Evolutionary conservation across 2,113 vertebrate genomes (phyloP).

Genomic region (Spea multiplicata): DNA sequence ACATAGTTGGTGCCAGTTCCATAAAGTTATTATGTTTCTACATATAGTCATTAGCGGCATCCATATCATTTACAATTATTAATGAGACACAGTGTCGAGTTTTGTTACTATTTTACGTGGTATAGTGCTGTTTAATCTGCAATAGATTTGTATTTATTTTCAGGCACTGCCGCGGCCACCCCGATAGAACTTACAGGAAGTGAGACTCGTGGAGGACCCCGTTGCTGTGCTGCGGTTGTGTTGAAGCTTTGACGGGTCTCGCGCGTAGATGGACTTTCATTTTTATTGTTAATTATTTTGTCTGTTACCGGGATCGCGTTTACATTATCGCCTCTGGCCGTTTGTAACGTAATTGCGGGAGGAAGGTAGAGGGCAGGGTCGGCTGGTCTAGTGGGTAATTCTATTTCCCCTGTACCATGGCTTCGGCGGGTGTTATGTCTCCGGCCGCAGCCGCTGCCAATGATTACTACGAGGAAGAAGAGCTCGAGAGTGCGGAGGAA

Average conservation of each 20-base stretch:
- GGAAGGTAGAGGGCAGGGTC: neutral
- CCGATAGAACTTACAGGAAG: neutral
- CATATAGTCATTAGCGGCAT: too few species aligned
- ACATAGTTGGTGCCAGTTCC: too few species aligned
- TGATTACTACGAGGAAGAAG: slow-evolving; percentile 92
- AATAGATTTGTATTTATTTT: neutral
- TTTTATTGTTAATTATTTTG: too few species aligned
- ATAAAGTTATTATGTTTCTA: too few species aligned
- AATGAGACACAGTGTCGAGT: too few species aligned
- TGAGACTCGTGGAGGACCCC: slow-evolving; percentile 14
- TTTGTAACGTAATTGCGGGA: neutral
- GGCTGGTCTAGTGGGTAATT: neutral
- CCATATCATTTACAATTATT: too few species aligned
- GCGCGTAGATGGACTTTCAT: too few species aligned
- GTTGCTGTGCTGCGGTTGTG: slow-evolving; percentile 44
- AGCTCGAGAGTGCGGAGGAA: slow-evolving; percentile 88
- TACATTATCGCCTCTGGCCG: too few species aligned
- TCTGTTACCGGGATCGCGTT: too few species aligned
- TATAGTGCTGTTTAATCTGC: too few species aligned
- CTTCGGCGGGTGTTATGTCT: slow-evolving; percentile 78
- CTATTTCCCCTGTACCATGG: slow-evolving; percentile 61
- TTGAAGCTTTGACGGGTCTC: neutral
- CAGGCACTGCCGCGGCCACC: neutral
- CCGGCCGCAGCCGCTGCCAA: slow-evolving; percentile 65
- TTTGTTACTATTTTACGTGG: too few species aligned